phyloP scores from a whole-genome alignment of 2,888 invertebrate genomes.

The Megalurothrips usitatus region DNA sequence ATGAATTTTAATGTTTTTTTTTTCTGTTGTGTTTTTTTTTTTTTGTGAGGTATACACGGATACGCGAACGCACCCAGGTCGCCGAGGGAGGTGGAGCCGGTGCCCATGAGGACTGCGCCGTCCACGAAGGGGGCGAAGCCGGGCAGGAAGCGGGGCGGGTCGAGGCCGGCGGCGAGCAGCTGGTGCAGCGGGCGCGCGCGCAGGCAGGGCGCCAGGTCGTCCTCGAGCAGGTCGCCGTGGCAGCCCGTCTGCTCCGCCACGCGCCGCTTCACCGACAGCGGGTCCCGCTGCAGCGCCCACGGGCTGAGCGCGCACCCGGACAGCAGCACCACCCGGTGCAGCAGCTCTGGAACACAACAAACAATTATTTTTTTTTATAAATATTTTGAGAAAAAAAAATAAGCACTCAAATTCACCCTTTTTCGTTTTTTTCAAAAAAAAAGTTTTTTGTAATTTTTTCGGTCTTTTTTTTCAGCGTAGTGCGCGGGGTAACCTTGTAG shows the following conservation, averaged over 20 bases:
- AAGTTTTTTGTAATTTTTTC: neutral
- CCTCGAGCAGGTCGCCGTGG: conserved; percentile 72
- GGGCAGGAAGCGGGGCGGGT: conserved; percentile 76
- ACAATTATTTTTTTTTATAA: neutral
- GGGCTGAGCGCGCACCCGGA: conserved; percentile 88
- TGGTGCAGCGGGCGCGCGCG: conserved; percentile 71
- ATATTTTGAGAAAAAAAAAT: neutral
- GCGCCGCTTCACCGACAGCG: conserved; percentile 70
- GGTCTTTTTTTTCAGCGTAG: neutral
- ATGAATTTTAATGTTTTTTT: too few relatives aligned
- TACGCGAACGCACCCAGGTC: neutral
- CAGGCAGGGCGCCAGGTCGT: conserved; percentile 80
- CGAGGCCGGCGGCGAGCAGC: conserved; percentile 66
- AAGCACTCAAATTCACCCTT: neutral
- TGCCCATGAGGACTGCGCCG: conserved; percentile 65
- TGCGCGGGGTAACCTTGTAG: neutral
- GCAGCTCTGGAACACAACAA: conserved; percentile 65
- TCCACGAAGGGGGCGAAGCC: conserved; percentile 95
- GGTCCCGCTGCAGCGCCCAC: conserved; percentile 85
- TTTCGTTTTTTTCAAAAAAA: neutral
- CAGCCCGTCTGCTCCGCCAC: conserved; percentile 81
- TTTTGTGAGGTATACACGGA: too few relatives aligned
- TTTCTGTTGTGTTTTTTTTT: too few relatives aligned
- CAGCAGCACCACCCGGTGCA: conserved; percentile 80
- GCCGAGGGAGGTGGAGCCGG: conserved; percentile 33